phyloP scores from a whole-genome alignment of 2,888 invertebrate genomes.

The Onchidella celtica region DNA sequence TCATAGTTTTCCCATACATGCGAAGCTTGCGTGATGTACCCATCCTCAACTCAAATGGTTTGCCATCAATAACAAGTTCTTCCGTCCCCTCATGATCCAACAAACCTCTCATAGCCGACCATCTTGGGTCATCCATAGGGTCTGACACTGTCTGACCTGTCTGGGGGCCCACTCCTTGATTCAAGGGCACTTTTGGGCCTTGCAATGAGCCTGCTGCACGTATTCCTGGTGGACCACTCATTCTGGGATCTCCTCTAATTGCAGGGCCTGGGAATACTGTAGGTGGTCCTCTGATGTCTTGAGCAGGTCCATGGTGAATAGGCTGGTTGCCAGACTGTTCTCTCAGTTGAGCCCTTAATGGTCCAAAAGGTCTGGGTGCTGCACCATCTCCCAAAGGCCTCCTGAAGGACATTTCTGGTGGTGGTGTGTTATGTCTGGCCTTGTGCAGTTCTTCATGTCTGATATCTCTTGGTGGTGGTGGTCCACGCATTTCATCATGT shows the following conservation, averaged over 20 bases:
- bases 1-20: constrained; percentile 53
- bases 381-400: constrained; percentile 18
- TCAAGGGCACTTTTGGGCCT: not conserved
- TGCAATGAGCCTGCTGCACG: not conserved
- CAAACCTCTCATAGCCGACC: constrained; percentile 63
- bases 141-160: constrained; percentile 25
- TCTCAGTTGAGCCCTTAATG: constrained; percentile 12
- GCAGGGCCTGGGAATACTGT: not conserved
- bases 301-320: constrained; percentile 9
- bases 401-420: constrained; percentile 29
- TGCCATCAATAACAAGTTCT: constrained; percentile 74
- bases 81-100: constrained; percentile 64
- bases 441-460: constrained; percentile 33
- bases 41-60: constrained; percentile 69
- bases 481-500: constrained; percentile 9
- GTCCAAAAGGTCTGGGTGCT: constrained; percentile 19
- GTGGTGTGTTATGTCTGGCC: constrained; percentile 31
- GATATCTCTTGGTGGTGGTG: not conserved
- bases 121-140: constrained; percentile 64
- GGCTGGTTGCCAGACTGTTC: constrained; percentile 13
- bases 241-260: not conserved
- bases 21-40: constrained; percentile 59
- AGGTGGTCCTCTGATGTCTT: constrained; percentile 25
- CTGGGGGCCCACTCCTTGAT: constrained; percentile 7
- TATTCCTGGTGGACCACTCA: constrained; percentile 12